These are phyloP conservation scores for Sebastes reedi DNA, from an alignment of 2,797 vertebrate species.

Conservation along the genomic window DNA sequence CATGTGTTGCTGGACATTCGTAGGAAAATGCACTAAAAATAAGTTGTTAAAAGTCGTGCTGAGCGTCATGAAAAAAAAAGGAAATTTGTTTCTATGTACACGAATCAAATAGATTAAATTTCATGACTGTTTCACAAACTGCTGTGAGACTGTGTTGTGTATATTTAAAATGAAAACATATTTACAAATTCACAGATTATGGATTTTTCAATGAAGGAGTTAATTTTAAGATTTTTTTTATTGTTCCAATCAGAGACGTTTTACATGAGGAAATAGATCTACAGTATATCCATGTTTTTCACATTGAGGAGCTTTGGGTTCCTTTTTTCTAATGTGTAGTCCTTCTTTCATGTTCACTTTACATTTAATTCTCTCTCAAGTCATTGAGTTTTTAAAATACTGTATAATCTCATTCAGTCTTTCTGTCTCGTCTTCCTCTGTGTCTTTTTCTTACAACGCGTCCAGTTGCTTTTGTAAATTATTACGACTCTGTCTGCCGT, in stretches of 20 bases:
- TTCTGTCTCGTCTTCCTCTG: not conserved
- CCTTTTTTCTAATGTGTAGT: not conserved
- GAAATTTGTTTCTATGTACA: too few relatives aligned
- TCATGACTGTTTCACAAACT: too few relatives aligned
- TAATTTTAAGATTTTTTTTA: too few relatives aligned
- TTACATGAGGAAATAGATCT: not conserved
- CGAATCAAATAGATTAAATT: too few relatives aligned
- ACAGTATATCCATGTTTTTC: not conserved
- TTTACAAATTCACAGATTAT: too few relatives aligned
- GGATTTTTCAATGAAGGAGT: rapidly evolving
- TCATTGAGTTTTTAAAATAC: not conserved
- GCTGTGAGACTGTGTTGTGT: too few relatives aligned
- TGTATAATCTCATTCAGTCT: not conserved
- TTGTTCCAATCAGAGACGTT: too few relatives aligned
- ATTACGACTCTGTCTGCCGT: constrained; percentile 4
- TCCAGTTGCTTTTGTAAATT: constrained; percentile 8
- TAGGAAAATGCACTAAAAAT: too few relatives aligned
- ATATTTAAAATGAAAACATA: too few relatives aligned
- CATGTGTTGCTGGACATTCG: too few relatives aligned
- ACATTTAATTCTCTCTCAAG: not conserved
- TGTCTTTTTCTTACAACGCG: not conserved
- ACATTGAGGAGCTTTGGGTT: not conserved
- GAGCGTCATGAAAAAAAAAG: too few relatives aligned
- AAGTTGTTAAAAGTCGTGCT: too few relatives aligned
- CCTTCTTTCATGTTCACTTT: not conserved